Percentiles rank a stretch among this genome's conserved stretches.
These are phyloP conservation scores for Agelas oroides DNA, from an alignment of 37 sponge, comb jelly and placozoan species.

Conservation along the genomic window DNA sequence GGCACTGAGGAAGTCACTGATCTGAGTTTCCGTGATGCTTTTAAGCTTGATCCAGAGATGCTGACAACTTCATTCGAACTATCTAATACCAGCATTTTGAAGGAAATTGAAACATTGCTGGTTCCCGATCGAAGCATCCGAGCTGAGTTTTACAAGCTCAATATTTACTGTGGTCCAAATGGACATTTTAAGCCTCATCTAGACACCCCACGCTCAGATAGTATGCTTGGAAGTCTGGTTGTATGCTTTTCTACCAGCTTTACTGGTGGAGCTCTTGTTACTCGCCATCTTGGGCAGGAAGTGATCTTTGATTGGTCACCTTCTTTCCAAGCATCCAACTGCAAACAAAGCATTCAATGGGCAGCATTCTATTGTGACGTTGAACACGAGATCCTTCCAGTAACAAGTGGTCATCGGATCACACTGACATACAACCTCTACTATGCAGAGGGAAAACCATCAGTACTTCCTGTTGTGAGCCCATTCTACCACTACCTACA, in stretches of 20 bases:
- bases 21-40: neutral
- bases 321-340: neutral
- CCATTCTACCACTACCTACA: neutral
- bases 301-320: conserved; percentile 35
- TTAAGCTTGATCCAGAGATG: neutral
- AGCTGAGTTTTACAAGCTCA: conserved; percentile 46
- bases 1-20: no score
- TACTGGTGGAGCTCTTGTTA: conserved; percentile 34
- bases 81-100: neutral
- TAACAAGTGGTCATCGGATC: conserved; percentile 20
- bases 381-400: conserved; percentile 46
- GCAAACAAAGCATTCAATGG: neutral
- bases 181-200: conserved; percentile 19
- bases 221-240: conserved; percentile 54
- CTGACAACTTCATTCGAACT: neutral
- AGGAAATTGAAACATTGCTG: neutral
- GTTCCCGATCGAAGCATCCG: neutral
- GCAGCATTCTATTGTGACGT: conserved; percentile 28
- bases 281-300: conserved; percentile 15
- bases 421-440: conserved; percentile 57
- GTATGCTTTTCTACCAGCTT: conserved; percentile 36
- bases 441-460: neutral
- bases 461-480: no score
- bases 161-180: conserved; percentile 16
- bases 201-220: no score